phyloP scores from a whole-genome alignment of 2,113 vertebrate species.

The Hydrochoerus hydrochaeris region DNA sequence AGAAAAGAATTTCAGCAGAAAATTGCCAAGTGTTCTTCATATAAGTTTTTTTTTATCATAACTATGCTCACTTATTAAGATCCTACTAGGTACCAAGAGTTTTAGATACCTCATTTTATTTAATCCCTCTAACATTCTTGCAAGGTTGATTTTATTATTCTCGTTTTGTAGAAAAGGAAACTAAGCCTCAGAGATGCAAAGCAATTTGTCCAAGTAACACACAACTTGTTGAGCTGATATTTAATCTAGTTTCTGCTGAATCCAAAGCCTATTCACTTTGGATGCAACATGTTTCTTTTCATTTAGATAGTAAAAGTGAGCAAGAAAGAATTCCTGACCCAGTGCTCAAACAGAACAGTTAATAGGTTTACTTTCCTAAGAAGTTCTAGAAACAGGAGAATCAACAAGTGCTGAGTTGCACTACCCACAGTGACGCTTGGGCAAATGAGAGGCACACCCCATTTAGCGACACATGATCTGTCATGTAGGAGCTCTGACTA shows the following conservation, averaged over 20 bases:
- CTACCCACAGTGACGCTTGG: rapidly evolving
- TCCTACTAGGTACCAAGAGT: constrained; percentile 69
- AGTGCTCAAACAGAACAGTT: background rate
- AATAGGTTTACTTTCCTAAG: background rate
- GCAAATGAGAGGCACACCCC: rapidly evolving
- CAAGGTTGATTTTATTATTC: constrained; percentile 71
- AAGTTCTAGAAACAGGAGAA: background rate
- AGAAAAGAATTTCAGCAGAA: constrained; percentile 55
- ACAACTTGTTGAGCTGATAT: constrained; percentile 11
- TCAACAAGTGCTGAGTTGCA: background rate
- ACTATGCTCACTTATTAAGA: constrained; percentile 71
- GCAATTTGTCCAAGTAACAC: constrained; percentile 64
- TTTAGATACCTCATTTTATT: constrained; percentile 76
- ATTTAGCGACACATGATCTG: rapidly evolving
- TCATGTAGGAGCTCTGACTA: background rate
- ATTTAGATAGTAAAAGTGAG: background rate
- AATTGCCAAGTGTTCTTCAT: constrained; percentile 62
- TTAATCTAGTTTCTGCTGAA: constrained; percentile 11
- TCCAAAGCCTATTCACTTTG: background rate
- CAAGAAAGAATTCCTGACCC: background rate
- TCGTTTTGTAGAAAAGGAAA: constrained; percentile 73
- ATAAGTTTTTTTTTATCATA: constrained; percentile 73
- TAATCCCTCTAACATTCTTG: constrained; percentile 69
- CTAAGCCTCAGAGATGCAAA: constrained; percentile 69
- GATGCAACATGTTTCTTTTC: background rate